Evolutionary conservation across 2,113 vertebrate species (phyloP), one percentile per base, ranked within the genome.

Genomic region (Uropsilus gracilis): DNA sequence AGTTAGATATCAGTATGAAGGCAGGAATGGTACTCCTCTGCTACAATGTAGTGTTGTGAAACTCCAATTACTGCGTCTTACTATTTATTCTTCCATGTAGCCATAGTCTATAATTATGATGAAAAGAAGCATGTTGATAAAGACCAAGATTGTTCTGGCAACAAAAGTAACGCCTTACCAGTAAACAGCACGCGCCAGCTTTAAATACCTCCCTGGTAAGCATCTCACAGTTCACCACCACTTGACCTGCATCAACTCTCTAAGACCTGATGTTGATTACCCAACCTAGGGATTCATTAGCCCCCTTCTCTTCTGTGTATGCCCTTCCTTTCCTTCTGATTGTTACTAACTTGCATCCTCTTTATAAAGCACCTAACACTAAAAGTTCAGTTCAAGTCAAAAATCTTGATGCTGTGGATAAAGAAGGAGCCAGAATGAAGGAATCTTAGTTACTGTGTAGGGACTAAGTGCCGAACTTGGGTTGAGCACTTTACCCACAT

Each of bases 121-220:
- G 89, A 97, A 95, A 92, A n/a, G 77, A 90, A 96, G 82, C 68
- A 84, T 2, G 80, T 16, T 82, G 91, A 96, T 94, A 95, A 90
- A 93, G 92, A 75, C 59, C 71, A 90, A 96, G 91, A 90, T 20
- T 71, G 42, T 46, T 87, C 89, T 64, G 68, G 73, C 63, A 81
- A 95, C 89, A 86, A 92, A 92, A 92, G 82, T 81, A 93, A 92
- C 5, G 5, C 90, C 89, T 88, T 78, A 44, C 63, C 18, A 42
- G 77, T 82, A 90, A 95, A 91, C 6, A 95, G 76, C 78, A 87
- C 11, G 7, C 81, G 94, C 72, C 83, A 39, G 71, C 83, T 88
- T 83, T 53, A 90, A 78, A 90, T 8, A 57, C 18, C 81, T 86
- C 66, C 73, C 73, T 92, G 68, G 55, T 0, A 55, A 69, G 63